These are phyloP conservation scores for Cathartes aura DNA, from an alignment of 2,113 vertebrate genomes.

Conservation along the genomic window DNA sequence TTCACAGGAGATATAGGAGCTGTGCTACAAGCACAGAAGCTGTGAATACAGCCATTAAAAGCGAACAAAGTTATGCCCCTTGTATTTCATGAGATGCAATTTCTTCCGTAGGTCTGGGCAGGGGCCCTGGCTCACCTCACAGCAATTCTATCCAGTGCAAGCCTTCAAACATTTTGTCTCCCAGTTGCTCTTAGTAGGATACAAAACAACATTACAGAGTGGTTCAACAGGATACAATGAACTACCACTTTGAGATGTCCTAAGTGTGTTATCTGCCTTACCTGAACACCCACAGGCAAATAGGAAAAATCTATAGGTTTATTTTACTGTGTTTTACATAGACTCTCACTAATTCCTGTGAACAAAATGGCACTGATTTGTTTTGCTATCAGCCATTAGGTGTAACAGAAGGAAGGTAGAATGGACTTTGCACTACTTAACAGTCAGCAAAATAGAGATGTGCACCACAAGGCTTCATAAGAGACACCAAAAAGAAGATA, in stretches of 20 bases:
- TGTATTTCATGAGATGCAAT: neutral
- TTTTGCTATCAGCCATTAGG: neutral
- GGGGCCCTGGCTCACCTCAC: neutral
- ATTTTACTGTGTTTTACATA: neutral
- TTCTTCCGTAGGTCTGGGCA: neutral
- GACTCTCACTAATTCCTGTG: neutral
- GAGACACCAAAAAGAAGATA: neutral
- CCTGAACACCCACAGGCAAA: neutral
- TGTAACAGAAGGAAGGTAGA: neutral
- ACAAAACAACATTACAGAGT: neutral
- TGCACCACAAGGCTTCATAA: neutral
- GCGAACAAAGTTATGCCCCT: neutral
- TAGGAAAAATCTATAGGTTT: neutral
- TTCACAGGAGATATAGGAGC: neutral
- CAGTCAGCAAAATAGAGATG: neutral
- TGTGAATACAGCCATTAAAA: neutral
- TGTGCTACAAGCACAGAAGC: neutral
- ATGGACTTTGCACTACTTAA: neutral
- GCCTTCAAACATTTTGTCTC: neutral
- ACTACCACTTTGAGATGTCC: neutral
- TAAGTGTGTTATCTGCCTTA: neutral
- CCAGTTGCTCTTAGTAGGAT: neutral
- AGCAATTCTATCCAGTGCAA: neutral
- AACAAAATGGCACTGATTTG: neutral
- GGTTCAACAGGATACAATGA: neutral